phyloP scores from a whole-genome alignment of 2,888 invertebrate species.

The Ormyrus rosae region DNA sequence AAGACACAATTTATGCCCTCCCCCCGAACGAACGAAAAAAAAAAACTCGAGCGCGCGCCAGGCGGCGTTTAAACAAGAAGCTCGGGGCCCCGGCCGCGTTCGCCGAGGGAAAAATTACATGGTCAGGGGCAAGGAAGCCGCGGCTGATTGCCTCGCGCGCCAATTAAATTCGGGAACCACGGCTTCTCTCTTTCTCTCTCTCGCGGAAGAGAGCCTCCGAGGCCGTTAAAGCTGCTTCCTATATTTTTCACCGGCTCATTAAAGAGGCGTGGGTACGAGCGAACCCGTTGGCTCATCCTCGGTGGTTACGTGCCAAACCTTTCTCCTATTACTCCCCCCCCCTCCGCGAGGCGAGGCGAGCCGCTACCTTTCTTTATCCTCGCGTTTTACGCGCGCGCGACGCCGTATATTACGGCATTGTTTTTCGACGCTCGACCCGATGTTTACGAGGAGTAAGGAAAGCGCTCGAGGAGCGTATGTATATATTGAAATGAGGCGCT shows the following conservation, averaged over 20 bases:
- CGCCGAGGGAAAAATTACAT: constrained; percentile 8
- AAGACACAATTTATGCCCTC: too few species aligned
- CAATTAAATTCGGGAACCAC: constrained; percentile 38
- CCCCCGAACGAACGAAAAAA: too few species aligned
- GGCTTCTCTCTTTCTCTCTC: not conserved
- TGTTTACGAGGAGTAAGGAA: too few species aligned
- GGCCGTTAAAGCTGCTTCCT: constrained; percentile 53
- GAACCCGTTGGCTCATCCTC: constrained; percentile 50
- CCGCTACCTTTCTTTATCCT: too few species aligned
- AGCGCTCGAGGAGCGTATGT: too few species aligned
- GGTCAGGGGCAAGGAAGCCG: constrained; percentile 32
- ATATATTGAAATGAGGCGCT: too few species aligned
- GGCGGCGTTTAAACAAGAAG: too few species aligned
- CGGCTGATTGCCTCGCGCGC: constrained; percentile 1
- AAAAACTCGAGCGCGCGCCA: too few species aligned
- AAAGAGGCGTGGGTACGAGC: constrained; percentile 58
- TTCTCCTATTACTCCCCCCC: constrained; percentile 45
- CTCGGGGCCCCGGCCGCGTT: too few species aligned
- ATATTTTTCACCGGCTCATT: constrained; percentile 57
- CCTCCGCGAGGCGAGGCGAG: too few species aligned
- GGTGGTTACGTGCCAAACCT: constrained; percentile 54
- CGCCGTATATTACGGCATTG: constrained; percentile 8
- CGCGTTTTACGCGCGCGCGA: too few species aligned
- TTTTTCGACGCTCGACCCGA: not conserved
- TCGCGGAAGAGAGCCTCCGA: constrained; percentile 33